phyloP scores from a whole-genome alignment of 2,113 vertebrate genomes.

The Pelusios castaneus region DNA sequence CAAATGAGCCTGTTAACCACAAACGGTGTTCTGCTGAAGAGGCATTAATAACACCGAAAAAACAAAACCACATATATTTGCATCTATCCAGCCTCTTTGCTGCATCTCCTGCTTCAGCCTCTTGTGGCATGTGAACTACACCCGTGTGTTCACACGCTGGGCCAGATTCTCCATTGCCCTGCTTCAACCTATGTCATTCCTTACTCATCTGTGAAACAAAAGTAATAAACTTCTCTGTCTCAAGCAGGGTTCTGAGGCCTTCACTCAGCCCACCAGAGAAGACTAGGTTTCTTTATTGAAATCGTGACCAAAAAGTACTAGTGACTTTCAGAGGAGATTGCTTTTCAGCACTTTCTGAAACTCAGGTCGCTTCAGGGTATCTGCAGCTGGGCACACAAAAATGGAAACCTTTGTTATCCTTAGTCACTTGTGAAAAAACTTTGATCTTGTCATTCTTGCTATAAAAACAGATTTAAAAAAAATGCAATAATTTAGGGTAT shows the following conservation, averaged over 20 bases:
- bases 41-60: neutral
- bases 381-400: neutral
- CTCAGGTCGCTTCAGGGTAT: neutral
- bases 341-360: neutral
- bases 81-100: neutral
- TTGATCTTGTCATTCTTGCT: neutral
- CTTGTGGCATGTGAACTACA: neutral
- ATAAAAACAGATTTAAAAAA: neutral
- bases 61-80: neutral
- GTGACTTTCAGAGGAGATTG: constrained; percentile 38
- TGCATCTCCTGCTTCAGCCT: rapidly evolving
- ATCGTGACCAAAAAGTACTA: neutral
- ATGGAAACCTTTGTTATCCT: rapidly evolving
- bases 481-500: neutral
- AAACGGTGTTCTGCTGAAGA: neutral
- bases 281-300: constrained; percentile 13
- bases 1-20: neutral
- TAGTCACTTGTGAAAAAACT: neutral
- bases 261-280: neutral
- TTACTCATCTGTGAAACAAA: constrained; percentile 17
- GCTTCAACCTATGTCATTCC: neutral
- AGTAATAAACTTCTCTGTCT: neutral
- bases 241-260: neutral
- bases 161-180: neutral
- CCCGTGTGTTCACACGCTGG: neutral